Base-by-base conservation (phyloP, 2,797 vertebrate species). In the Mergus octosetaceus region DNA sequence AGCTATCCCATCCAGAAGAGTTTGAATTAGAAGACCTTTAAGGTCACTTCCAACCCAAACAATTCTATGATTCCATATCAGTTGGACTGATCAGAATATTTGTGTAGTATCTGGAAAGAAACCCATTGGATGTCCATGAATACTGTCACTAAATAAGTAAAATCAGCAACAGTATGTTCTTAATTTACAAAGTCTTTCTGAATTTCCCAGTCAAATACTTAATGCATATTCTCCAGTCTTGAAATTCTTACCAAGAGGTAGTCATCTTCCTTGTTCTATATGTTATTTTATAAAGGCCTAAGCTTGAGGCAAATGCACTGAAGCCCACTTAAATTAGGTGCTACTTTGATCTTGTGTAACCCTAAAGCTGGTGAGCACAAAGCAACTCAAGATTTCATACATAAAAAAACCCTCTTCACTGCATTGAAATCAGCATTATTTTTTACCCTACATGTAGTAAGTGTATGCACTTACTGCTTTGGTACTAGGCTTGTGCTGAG, bases 391-490 rank as follows among this genome's bases (percentile, higher is more conserved):
- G 36, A 60, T 64, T 79, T 16, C 39, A 61, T 45, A 45, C 22
- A 61, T 54, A 89, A 92, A 90, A 90, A 90, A 68, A 53, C 38
- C 68, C 21, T 71, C 17, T 88, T 83, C 53, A 7, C 30, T 62
- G 11, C 18, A 66, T 7, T 24, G 4, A 75, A 75, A 9, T 28
- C 17, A 86, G 11, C 6, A 70, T 17, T 61, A 85, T 54, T 83
- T 93, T 93, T 95, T 75, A 85, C 64, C 85, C 66, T 14, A 65
- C 24, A 15, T 78, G n/a, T n/a, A n/a, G n/a, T 83, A 86, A 91
- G 83, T 84, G 10, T 7, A 51, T 71, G n/a, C 24, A 65, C 6
- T 39, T 90, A 85, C 36, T 90, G 15, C 32, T 89, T 76, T 73
- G 47, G n/a, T 76, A 70, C 70, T 81, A 65, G 86, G 27, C 2